Base-by-base conservation (phyloP, 2,888 invertebrate genomes). In the Lymantria dispar region DNA sequence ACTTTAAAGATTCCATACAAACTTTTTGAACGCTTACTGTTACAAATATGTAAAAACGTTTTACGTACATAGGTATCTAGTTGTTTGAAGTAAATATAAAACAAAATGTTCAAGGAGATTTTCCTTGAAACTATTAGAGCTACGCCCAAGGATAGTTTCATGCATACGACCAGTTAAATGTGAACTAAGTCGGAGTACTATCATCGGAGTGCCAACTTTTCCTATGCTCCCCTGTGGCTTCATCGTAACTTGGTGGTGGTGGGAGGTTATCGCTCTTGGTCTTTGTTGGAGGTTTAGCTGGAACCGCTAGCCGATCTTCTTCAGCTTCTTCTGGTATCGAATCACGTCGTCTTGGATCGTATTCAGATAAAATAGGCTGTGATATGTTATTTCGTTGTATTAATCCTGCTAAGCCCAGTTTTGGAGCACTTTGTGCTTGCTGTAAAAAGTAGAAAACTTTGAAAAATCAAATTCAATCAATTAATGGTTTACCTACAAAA, bases 321-420 rank as follows among this genome's bases (percentile, higher is more conserved):
- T 92, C 92, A 0, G 87, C 87, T 65, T 94, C 94, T 68, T 94
- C 94, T 0, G 94, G 94, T 50, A 94, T 94, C n/a, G 94, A 93
- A 71, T 93, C 93, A 9, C 93, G 87, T 8, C 93, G 90, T 5
- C 91, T 76, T 0, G 79, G 84, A 68, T 94, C 94, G 79, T 92
- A 93, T 64, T 94, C 91, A 8, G 92, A 91, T 15, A 94, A 90
- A 29, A 87, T 90, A 3, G 94, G 93, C 53, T 94, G 94, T 0
- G 94, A 93, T 68, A 93, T 93, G 67, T 93, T 93, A 76, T 93
- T 94, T 0, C 88, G 73, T 69, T 92, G 92, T 45, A 92, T 92
- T 55, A 94, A 79, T 8, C 78, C 78, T 9, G 75, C 47, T 3
- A 80, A 85, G 53, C 91, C 93, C 52, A 94, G 78, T 76, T 94